These are phyloP conservation scores for Pseudoips prasinana DNA, from an alignment of 2,888 invertebrate species.

Conservation along the genomic window DNA sequence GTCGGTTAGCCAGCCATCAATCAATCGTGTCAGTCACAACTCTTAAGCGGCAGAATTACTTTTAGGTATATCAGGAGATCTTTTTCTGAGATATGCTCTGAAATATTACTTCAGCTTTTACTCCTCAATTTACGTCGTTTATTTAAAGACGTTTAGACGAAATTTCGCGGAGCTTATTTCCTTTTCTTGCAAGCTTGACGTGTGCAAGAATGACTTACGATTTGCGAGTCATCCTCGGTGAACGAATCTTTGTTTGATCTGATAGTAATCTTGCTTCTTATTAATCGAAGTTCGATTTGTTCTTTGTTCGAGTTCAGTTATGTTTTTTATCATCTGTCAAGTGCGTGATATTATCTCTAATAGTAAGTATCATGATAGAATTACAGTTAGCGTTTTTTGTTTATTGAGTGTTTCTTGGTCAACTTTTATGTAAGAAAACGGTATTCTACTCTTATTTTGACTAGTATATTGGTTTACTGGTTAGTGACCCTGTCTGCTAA, in stretches of 20 bases:
- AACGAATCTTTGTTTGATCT: slow-evolving; percentile 15
- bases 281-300: slow-evolving; percentile 13
- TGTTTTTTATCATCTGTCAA: slow-evolving; percentile 4
- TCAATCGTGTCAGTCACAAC: slow-evolving; percentile 67
- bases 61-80: slow-evolving; percentile 66
- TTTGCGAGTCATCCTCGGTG: slow-evolving; percentile 17
- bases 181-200: slow-evolving; percentile 30
- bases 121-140: slow-evolving; percentile 15
- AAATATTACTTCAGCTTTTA: slow-evolving; percentile 56
- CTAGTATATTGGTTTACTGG: no score
- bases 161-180: slow-evolving; percentile 41
- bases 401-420: no score
- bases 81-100: slow-evolving; percentile 56
- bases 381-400: no score
- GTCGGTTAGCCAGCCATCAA: slow-evolving; percentile 66
- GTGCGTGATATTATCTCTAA: slow-evolving; percentile 13
- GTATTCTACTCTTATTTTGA: no score
- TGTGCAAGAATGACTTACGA: slow-evolving; percentile 15
- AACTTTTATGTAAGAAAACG: no score
- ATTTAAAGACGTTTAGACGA: slow-evolving; percentile 32
- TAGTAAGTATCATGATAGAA: no score
- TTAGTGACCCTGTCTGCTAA: no score
- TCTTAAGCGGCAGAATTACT: slow-evolving; percentile 66
- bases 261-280: slow-evolving; percentile 18
- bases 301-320: slow-evolving; percentile 5